These are phyloP conservation scores for Drosophila willistoni DNA, from an alignment of 1,140 invertebrate species.

Conservation along the genomic window DNA sequence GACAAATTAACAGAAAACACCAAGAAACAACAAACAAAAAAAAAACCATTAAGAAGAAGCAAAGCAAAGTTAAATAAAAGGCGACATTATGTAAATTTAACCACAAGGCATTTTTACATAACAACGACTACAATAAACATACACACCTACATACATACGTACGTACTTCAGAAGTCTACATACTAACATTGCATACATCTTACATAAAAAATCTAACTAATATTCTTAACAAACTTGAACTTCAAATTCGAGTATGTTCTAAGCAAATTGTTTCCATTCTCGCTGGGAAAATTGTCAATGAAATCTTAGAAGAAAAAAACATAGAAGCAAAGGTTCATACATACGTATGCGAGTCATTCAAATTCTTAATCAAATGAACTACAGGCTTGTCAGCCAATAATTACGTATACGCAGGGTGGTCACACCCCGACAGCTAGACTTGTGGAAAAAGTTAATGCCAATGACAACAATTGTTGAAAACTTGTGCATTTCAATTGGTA, in stretches of 20 bases:
- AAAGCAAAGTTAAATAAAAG: constrained; percentile 42
- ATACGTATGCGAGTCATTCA: too few relatives aligned
- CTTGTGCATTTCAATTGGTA: too few relatives aligned
- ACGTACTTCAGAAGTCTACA: constrained; percentile 4
- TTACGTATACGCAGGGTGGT: too few relatives aligned
- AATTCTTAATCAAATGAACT: background rate
- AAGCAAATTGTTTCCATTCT: too few relatives aligned
- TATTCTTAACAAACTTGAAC: background rate
- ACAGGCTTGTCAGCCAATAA: too few relatives aligned
- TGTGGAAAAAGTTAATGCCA: too few relatives aligned
- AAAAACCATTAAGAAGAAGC: constrained; percentile 15
- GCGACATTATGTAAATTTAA: constrained; percentile 31
- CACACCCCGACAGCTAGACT: too few relatives aligned
- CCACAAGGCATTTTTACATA: constrained; percentile 34
- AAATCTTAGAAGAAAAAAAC: too few relatives aligned
- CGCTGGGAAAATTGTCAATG: too few relatives aligned
- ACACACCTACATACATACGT: constrained; percentile 8
- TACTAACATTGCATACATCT: constrained; percentile 19
- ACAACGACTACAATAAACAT: constrained; percentile 20
- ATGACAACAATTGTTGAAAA: too few relatives aligned
- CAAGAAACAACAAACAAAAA: constrained; percentile 8
- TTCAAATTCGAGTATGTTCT: background rate
- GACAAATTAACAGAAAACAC: constrained; percentile 40
- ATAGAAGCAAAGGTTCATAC: too few relatives aligned
- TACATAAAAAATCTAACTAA: constrained; percentile 9